Evolutionary conservation across 2,797 vertebrate genomes (phyloP).

Genomic region (Fratercula arctica): DNA sequence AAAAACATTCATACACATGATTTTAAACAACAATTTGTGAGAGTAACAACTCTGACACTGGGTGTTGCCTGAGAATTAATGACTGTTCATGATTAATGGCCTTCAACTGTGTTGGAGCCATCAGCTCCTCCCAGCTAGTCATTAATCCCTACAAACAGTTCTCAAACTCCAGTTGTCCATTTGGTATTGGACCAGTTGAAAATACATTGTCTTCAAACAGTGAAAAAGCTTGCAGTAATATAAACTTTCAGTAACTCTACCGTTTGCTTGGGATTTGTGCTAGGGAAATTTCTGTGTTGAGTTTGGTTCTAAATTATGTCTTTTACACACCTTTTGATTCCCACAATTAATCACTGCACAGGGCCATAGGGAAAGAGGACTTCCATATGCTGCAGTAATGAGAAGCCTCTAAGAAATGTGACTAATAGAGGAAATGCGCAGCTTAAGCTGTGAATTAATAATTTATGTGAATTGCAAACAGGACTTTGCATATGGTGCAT

Average conservation of each 20-base stretch:
- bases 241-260: not conserved
- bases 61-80: constrained; percentile 61
- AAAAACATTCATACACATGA: not conserved
- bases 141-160: constrained; percentile 37
- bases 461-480: constrained; percentile 45
- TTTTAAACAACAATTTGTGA: constrained; percentile 43
- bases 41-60: constrained; percentile 38
- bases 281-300: not conserved
- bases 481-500: constrained; percentile 39
- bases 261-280: not conserved
- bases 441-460: constrained; percentile 52
- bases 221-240: not conserved
- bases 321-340: constrained; percentile 38
- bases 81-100: constrained; percentile 14
- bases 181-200: not conserved
- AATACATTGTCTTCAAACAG: not conserved
- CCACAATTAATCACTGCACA: constrained; percentile 29
- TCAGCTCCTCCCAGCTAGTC: constrained; percentile 24
- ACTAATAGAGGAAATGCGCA: constrained; percentile 53
- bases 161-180: not conserved
- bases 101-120: not conserved
- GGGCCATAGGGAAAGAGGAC: constrained; percentile 40
- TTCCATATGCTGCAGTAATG: constrained; percentile 68
- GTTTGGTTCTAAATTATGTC: constrained; percentile 15
- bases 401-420: constrained; percentile 67